Evolutionary conservation across 2,113 vertebrate genomes (phyloP), one percentile per base, ranked within the genome.

Genomic region (Clinocottus analis): DNA sequence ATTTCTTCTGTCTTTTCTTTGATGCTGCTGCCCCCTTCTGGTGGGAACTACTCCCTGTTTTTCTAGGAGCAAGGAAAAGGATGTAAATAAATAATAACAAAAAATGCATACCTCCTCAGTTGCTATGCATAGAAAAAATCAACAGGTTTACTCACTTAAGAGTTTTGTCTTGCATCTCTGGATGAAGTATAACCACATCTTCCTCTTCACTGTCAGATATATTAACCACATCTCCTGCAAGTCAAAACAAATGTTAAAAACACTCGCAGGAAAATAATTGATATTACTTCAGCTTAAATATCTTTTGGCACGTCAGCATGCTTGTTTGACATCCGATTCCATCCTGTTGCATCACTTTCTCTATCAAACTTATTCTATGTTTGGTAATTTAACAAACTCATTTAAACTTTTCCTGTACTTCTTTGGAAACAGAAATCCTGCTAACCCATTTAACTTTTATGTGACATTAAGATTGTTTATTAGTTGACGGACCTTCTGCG

Each of bases 191-290:
- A 72, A 99, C 86, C 61, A 97, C 96, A 13, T 99, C 97, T 62
- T 99, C 98, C 70, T 99, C 98, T 87, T 99, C 98, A 2, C 95
- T 99, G 87, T 98, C 98, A 0, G 97, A 98, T 75, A 99, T 90
- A 3, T 97, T 89, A 29, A 97, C 94, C 47, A 96, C 92, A n/a
- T 96, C 94, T 87, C 75, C 97, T 97, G 49, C 7, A 85, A 77
- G 39, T 41, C 2, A 49, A 70, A 65, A 73, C 3, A 64, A 69
- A 43, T 7, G 2, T 21, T 11, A 3, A 68, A 37, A 58, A 47
- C 11, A 51, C 13, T 43, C 14, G 39, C 17, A 31, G 21, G 56
- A 14, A 16, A 6, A 45, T 62, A 19, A 59, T 51, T 6, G n/a
- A 60, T 61, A 37, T 68, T 6, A 27, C 19, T 21, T 19, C 23